These are phyloP conservation scores for Morus bassanus DNA, from an alignment of 2,797 vertebrate genomes.

Conservation along the genomic window DNA sequence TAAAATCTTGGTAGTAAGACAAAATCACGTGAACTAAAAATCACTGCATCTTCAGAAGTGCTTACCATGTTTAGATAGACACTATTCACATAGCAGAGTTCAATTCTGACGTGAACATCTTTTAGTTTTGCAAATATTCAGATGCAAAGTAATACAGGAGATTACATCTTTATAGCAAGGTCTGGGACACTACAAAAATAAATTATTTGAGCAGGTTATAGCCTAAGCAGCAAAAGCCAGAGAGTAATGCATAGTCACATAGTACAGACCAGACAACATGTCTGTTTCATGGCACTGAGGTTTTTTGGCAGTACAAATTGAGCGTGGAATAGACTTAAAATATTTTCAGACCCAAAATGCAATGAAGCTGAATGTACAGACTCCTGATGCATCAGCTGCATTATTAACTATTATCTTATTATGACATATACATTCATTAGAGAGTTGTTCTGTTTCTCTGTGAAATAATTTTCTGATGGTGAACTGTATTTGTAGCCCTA, in stretches of 20 bases:
- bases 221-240: background rate
- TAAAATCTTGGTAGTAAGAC: background rate
- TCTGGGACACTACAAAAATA: background rate
- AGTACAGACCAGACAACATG: background rate
- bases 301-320: background rate
- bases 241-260: background rate
- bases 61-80: background rate
- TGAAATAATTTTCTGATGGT: background rate
- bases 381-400: background rate
- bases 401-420: slow-evolving; percentile 34
- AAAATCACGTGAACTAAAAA: background rate
- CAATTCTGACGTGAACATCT: background rate
- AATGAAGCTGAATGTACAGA: background rate
- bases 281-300: background rate
- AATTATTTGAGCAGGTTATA: background rate
- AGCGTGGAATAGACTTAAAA: slow-evolving; percentile 19
- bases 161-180: background rate
- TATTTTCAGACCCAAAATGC: slow-evolving; percentile 6
- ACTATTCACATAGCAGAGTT: background rate
- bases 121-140: background rate
- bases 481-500: background rate
- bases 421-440: background rate
- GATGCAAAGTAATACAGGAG: background rate
- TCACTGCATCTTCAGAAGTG: background rate
- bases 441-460: background rate